Conservation (phyloP, 1,140 invertebrate genomes). For the Apis florea region DNA sequence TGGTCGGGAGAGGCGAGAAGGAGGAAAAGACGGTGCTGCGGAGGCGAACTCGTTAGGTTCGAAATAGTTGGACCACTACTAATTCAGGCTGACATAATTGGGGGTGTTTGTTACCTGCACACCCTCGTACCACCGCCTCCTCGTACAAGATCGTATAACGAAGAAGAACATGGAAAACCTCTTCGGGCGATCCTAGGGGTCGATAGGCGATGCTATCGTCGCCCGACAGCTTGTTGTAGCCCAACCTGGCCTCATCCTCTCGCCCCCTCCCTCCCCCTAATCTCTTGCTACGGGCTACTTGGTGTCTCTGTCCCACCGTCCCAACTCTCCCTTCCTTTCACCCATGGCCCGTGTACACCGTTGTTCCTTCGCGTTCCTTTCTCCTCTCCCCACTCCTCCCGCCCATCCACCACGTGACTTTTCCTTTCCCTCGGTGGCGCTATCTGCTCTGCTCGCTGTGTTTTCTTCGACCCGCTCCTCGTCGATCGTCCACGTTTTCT, state of each 20-base stretch:
- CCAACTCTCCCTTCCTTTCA: constrained; percentile 30
- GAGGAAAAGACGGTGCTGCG: constrained; percentile 26
- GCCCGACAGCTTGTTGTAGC: constrained; percentile 76
- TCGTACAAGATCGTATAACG: constrained; percentile 79
- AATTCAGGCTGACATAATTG: constrained; percentile 80
- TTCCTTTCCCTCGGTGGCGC: constrained; percentile 36
- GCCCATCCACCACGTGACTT: constrained; percentile 34
- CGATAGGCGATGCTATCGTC: constrained; percentile 79
- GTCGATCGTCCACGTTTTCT: neutral
- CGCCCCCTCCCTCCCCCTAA: constrained; percentile 44
- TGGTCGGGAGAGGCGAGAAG: neutral
- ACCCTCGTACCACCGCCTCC: constrained; percentile 70
- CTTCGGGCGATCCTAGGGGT: constrained; percentile 75
- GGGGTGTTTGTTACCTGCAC: constrained; percentile 79
- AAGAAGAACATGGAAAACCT: constrained; percentile 80
- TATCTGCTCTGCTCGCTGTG: neutral
- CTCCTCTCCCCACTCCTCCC: neutral
- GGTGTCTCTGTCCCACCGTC: constrained; percentile 23
- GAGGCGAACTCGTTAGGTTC: constrained; percentile 71
- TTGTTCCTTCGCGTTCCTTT: constrained; percentile 33
- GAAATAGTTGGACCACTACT: constrained; percentile 76
- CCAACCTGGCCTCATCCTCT: constrained; percentile 65
- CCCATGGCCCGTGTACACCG: constrained; percentile 28
- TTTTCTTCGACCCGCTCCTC: neutral
- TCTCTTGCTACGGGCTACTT: constrained; percentile 51